These are phyloP conservation scores for Seladonia tumulorum DNA, from an alignment of 2,888 invertebrate genomes.

Conservation along the genomic window DNA sequence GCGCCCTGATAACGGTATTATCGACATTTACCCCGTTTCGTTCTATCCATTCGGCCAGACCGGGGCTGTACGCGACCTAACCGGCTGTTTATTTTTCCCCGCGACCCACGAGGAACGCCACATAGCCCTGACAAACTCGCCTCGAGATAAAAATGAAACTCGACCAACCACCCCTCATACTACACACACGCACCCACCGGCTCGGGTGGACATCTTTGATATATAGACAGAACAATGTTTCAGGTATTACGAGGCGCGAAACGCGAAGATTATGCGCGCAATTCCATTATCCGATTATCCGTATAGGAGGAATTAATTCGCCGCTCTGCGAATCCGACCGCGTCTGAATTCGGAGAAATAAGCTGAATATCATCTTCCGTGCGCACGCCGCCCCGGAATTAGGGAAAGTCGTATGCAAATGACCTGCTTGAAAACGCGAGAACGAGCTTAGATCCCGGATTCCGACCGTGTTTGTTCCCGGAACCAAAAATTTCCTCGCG, in stretches of 20 bases:
- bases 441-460: not conserved
- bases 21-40: conserved; percentile 55
- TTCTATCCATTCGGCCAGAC: not conserved
- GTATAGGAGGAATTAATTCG: conserved; percentile 37
- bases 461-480: not conserved
- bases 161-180: not conserved
- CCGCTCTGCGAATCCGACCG: conserved; percentile 31
- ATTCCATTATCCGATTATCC: conserved; percentile 51
- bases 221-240: not conserved
- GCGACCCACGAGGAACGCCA: conserved; percentile 7
- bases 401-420: not conserved
- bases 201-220: conserved; percentile 5
- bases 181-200: not conserved
- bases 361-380: conserved; percentile 39
- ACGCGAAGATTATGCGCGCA: conserved; percentile 48
- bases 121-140: conserved; percentile 10
- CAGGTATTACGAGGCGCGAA: conserved; percentile 37
- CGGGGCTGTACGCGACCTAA: conserved; percentile 34
- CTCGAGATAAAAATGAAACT: conserved; percentile 57
- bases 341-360: conserved; percentile 16
- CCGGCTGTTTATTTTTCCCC: conserved; percentile 35
- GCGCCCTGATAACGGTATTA: conserved; percentile 67
- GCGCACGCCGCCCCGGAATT: conserved; percentile 6
- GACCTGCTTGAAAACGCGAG: not conserved
- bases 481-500: not conserved